Base-by-base conservation (phyloP, 2,113 vertebrate genomes). In the Peromyscus polionotus region DNA sequence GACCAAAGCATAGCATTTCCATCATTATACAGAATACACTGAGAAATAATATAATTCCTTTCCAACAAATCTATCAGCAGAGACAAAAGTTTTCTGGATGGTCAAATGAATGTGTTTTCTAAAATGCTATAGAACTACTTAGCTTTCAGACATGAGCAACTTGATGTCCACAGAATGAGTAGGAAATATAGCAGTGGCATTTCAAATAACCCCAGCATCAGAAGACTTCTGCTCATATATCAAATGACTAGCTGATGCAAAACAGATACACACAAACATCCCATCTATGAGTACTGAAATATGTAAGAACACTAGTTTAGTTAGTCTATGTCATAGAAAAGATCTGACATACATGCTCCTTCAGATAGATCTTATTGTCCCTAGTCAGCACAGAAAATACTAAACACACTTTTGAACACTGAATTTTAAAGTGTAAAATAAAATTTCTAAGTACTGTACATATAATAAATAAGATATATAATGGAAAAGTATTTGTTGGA, bases 11-110 rank as follows among this genome's bases (percentile, higher is more conserved):
- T 92, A 92, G 79, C 93, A 96, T 95, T 79, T 96, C 89, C 81
- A 97, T 96, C 95, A 97, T 91, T 91, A 94, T 87, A 97, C 61
- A 65, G 54, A 97, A 94, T 87, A 95, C 70, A 95, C 4, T 97
- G 96, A 70, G 89, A 97, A 97, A 97, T 77, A 97, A 68, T 93
- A 92, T 75, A 89, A 90, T 68, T 95, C 95, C 81, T 86, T 93
- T 93, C 94, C 72, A 97, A 91, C 87, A 94, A 81, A 83, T 97
- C 70, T 84, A 77, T 88, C 61, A 94, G 61, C 77, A 95, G 51
- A 95, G 70, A 93, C 1, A 91, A 73, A 92, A 12, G 48, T 31
- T 90, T 93, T 89, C 63, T 48, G 33, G 65, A 24, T 73, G 26
- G 72, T 89, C 48, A 92, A n/a, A 73, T 11, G 88, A 94, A 88